A percentile compares a stretch with the other conserved stretches of the same genome.
Conservation (phyloP, 2,888 invertebrate genomes). For the Hymenopus coronatus region DNA sequence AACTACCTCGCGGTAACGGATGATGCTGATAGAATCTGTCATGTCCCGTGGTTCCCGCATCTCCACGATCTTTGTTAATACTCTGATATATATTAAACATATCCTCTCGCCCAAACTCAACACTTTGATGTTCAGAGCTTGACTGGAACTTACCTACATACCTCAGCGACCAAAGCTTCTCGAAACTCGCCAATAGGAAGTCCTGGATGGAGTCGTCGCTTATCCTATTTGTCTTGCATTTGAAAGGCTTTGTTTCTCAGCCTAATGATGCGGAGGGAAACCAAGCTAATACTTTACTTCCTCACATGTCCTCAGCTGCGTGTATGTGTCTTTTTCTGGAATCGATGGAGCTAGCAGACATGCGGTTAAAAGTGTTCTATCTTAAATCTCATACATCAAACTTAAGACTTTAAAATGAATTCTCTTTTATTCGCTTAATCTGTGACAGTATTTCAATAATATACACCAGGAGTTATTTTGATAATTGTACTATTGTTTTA, state of each 20-base stretch:
- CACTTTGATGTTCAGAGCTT: background rate
- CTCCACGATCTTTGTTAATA: conserved; percentile 56
- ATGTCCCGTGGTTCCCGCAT: conserved; percentile 68
- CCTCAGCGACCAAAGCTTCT: background rate
- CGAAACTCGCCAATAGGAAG: background rate
- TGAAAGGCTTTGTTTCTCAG: conserved; percentile 25
- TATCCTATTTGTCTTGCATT: conserved; percentile 33
- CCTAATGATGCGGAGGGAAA: background rate
- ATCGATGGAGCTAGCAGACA: background rate
- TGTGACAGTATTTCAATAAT: too few relatives aligned
- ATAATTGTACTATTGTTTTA: background rate
- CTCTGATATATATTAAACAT: conserved; percentile 79
- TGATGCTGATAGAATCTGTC: conserved; percentile 68
- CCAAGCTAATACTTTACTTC: background rate
- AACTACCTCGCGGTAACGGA: conserved; percentile 47
- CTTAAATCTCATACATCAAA: too few relatives aligned
- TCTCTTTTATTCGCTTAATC: too few relatives aligned
- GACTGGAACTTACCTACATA: background rate
- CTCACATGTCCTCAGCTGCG: background rate
- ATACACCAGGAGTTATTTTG: background rate
- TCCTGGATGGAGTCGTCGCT: background rate
- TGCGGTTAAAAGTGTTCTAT: background rate
- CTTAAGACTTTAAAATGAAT: too few relatives aligned
- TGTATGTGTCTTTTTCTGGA: background rate
- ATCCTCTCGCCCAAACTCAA: background rate